Conservation (phyloP, 1,140 invertebrate genomes). For the Lysiphlebus fabarum region DNA sequence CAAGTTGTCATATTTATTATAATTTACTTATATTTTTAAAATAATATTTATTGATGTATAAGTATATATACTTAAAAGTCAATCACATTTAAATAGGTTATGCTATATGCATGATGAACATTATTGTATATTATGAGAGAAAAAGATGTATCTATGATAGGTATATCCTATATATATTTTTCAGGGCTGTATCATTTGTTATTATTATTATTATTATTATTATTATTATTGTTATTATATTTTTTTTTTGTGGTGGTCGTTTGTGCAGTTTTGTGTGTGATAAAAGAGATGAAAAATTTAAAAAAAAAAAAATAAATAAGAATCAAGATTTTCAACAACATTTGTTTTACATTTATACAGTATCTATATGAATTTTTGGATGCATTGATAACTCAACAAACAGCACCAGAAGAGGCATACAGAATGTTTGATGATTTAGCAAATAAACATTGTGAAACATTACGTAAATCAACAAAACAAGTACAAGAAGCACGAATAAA, state of each 20-base stretch:
- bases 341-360: conserved; percentile 58
- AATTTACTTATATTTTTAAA: too few species aligned
- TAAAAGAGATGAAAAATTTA: too few species aligned
- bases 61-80: too few species aligned
- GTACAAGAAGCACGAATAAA: conserved; percentile 86
- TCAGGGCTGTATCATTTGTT: conserved; percentile 17
- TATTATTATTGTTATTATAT: conserved; percentile 15
- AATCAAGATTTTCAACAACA: background rate
- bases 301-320: conserved; percentile 2
- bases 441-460: conserved; percentile 82
- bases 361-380: conserved; percentile 89
- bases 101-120: too few species aligned
- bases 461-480: conserved; percentile 90
- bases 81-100: conserved; percentile 9
- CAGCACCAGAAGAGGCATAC: conserved; percentile 95
- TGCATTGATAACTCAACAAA: conserved; percentile 95
- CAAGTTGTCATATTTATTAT: conserved; percentile 35
- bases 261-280: background rate
- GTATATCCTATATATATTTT: too few species aligned
- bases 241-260: conserved; percentile 6
- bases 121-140: too few species aligned
- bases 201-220: too few species aligned
- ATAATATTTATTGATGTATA: too few species aligned
- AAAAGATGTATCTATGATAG: too few species aligned
- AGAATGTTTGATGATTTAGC: conserved; percentile 95